Evolutionary conservation across 2,797 vertebrate genomes (phyloP).

Genomic region (Centropyge bicolor): DNA sequence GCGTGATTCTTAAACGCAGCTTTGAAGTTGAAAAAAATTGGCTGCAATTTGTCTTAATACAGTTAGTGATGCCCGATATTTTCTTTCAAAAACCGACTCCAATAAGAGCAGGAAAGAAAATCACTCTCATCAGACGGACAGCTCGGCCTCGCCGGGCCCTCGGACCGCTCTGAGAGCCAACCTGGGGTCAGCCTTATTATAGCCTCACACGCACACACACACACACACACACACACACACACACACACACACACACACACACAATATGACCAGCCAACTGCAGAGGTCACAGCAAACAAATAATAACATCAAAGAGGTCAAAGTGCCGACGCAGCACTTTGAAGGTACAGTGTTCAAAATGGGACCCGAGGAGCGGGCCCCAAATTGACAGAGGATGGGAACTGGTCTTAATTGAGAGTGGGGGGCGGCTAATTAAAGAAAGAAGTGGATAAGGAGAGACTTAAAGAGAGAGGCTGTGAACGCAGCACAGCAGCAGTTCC

Average conservation of each 20-base stretch:
- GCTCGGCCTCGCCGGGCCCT: slow-evolving; percentile 20
- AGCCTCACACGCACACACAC: slow-evolving; percentile 41
- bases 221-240: slow-evolving; percentile 48
- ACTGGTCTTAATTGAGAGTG: slow-evolving; percentile 49
- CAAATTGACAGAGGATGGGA: slow-evolving; percentile 40
- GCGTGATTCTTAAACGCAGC: slow-evolving; percentile 26
- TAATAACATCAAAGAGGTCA: slow-evolving; percentile 60
- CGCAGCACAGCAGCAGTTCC: slow-evolving; percentile 9
- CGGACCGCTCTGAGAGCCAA: slow-evolving; percentile 77
- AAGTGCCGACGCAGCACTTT: slow-evolving; percentile 32
- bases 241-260: slow-evolving; percentile 35
- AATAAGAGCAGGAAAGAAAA: slow-evolving; percentile 27
- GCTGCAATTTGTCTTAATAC: slow-evolving; percentile 42
- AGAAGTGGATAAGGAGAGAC: slow-evolving; percentile 8
- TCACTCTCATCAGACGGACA: slow-evolving; percentile 14
- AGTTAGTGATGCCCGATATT: slow-evolving; percentile 44
- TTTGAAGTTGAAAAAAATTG: slow-evolving; percentile 65
- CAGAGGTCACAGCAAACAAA: slow-evolving; percentile 42
- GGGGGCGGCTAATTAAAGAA: slow-evolving; percentile 60
- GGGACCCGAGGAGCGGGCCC: slow-evolving; percentile 1
- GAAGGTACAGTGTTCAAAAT: slow-evolving; percentile 29
- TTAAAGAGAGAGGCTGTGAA: slow-evolving; percentile 24
- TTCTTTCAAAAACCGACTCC: slow-evolving; percentile 40
- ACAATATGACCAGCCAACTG: slow-evolving; percentile 48
- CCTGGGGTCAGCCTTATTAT: slow-evolving; percentile 80